Evolutionary conservation across 2,888 invertebrate genomes (phyloP).

Genomic region (Belgica antarctica): DNA sequence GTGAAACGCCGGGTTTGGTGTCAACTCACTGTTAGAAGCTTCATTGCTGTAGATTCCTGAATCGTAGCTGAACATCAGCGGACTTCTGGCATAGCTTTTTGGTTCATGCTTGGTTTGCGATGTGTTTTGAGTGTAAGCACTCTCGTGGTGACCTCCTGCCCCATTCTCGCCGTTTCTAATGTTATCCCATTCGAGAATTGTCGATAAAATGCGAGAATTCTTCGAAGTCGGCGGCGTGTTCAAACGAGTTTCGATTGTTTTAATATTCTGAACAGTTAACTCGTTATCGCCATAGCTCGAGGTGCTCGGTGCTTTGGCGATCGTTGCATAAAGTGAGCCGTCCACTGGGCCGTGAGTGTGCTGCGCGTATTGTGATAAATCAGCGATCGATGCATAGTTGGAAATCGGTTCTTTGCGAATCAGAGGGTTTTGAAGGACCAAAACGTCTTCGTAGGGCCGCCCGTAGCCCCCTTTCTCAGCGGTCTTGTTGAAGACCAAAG

Average conservation of each 20-base stretch:
- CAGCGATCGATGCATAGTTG: constrained; percentile 22
- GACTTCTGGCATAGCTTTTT: constrained; percentile 31
- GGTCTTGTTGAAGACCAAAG: constrained; percentile 47
- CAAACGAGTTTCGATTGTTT: constrained; percentile 40
- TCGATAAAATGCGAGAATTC: constrained; percentile 39
- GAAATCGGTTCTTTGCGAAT: constrained; percentile 47
- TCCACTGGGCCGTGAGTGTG: constrained; percentile 84
- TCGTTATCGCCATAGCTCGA: constrained; percentile 52
- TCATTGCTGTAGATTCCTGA: constrained; percentile 43
- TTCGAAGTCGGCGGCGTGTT: constrained; percentile 32
- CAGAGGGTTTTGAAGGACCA: constrained; percentile 48
- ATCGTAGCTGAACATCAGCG: constrained; percentile 30
- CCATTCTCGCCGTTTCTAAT: constrained; percentile 54
- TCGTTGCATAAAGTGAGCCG: constrained; percentile 85
- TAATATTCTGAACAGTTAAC: constrained; percentile 35
- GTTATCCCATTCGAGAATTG: constrained; percentile 48
- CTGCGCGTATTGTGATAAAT: constrained; percentile 48
- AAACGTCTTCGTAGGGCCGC: constrained; percentile 39
- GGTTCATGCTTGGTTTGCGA: neutral
- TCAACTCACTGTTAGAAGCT: constrained; percentile 36
- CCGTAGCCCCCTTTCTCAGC: constrained; percentile 25
- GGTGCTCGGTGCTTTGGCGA: constrained; percentile 51
- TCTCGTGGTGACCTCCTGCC: constrained; percentile 46
- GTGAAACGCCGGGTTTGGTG: too few species aligned
- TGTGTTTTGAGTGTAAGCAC: neutral